Base-by-base conservation (phyloP, 2,888 invertebrate species). In the Dastarcus helophoroides region DNA sequence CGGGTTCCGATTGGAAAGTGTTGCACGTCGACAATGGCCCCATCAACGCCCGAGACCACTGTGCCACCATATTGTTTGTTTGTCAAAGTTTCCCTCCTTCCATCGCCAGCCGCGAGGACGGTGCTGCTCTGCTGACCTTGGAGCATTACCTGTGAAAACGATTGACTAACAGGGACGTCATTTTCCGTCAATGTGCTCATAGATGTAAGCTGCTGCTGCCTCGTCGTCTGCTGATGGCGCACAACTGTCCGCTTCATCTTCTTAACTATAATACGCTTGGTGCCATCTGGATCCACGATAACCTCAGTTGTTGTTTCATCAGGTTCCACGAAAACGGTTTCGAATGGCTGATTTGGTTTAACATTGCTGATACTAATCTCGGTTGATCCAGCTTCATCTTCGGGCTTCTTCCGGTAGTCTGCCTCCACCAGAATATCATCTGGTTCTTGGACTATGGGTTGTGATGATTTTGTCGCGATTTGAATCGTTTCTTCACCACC, bases 301-400 rank as follows among this genome's bases (percentile, higher is more conserved):
- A 84, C 79, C 60, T 82, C 80, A 1, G 84, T 85, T 1, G 80
- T 83, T 2, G 83, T 80, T 53, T 83, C 79, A 54, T 82, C 83
- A 0, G 85, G 85, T 54, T 85, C 83, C 1, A 80, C 73, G 53
- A 85, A 73, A 3, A 83, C 69, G 1, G 85, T 84, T 58, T 85
- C 84, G 49, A 84, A 85, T 0, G 82, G 71, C 45, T 81, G 79
- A 40, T 56, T 56, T 0, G 82, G 80, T 15, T 75, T 62, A 28
- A 75, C 74, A 50, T 80, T 82, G 5, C 74, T 68, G 17, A 84
- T 79, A 45, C 73, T 77, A 9, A 85, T 54, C 46, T 81, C 76
- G 0, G 81, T 73, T 30, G 73, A 69, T 50, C 71, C 69, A 10
- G 62, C 59, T 4, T 64, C 48, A 32, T 63, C 58, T 29, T 69